Percentiles rank a stretch among this genome's conserved stretches.
These are phyloP conservation scores for Etheostoma nigrum DNA, from an alignment of 2,797 vertebrate genomes.

Conservation along the genomic window DNA sequence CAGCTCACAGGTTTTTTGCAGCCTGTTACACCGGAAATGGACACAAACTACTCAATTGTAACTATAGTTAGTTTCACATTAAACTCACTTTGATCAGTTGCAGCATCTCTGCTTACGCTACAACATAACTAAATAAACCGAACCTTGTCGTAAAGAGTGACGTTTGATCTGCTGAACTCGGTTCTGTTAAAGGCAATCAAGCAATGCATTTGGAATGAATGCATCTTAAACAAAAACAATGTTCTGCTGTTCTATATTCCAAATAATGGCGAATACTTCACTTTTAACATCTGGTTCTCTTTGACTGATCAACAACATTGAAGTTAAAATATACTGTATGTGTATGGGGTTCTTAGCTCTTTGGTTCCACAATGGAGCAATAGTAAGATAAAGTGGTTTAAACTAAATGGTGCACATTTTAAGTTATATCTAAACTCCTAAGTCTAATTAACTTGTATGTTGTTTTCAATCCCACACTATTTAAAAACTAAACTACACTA, in stretches of 20 bases:
- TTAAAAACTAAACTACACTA: no score
- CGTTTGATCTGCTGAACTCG: no score
- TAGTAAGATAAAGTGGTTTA: background rate
- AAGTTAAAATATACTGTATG: background rate
- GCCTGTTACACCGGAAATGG: background rate
- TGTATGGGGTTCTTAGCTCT: background rate
- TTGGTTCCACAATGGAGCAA: background rate
- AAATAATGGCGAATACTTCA: no score
- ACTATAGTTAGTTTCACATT: background rate
- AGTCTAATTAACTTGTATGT: no score
- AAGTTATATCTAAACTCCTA: no score
- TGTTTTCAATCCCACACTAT: no score
- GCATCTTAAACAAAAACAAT: background rate
- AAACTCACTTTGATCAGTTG: background rate
- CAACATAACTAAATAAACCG: background rate
- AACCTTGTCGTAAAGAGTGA: background rate
- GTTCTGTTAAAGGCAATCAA: background rate
- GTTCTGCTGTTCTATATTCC: no score
- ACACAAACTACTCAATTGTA: no score
- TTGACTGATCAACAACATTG: background rate
- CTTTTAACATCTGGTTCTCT: background rate
- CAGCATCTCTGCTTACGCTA: background rate
- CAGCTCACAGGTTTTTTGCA: background rate
- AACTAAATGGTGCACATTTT: background rate
- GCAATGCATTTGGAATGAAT: background rate